A percentile compares a stretch with the other conserved stretches of the same genome.
Evolutionary conservation across 2,888 invertebrate species (phyloP).

Genomic region (Napeogenes sylphis): DNA sequence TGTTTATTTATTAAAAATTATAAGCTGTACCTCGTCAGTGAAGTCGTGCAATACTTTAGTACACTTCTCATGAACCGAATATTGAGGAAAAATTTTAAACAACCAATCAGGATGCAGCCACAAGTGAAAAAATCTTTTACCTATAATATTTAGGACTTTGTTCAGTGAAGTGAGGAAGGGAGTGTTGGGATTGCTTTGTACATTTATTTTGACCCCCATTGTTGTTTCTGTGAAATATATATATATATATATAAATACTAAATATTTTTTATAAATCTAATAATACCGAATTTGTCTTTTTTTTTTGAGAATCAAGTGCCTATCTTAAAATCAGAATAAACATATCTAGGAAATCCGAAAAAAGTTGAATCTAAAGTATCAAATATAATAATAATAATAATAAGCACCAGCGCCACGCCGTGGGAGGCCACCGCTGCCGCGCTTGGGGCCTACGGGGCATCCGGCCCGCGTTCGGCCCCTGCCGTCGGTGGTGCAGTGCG

Average conservation of each 20-base stretch:
- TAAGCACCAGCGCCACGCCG: too few relatives aligned
- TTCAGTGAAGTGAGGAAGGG: constrained; percentile 54
- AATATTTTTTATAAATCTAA: too few relatives aligned
- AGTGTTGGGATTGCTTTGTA: constrained; percentile 51
- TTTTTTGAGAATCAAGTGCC: background rate
- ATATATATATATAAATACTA: too few relatives aligned
- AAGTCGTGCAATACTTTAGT: constrained; percentile 78
- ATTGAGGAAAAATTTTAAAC: constrained; percentile 72
- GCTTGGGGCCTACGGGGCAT: too few relatives aligned
- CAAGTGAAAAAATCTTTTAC: constrained; percentile 63
- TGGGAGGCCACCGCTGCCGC: too few relatives aligned
- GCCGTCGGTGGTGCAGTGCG: too few relatives aligned
- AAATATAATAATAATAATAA: too few relatives aligned
- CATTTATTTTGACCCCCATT: constrained; percentile 63
- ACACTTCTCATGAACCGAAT: constrained; percentile 68
- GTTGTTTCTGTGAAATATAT: constrained; percentile 51
- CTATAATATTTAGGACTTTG: constrained; percentile 46
- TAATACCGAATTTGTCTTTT: background rate
- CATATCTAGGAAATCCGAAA: too few relatives aligned
- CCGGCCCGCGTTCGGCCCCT: too few relatives aligned
- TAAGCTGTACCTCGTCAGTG: constrained; percentile 59
- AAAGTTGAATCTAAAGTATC: too few relatives aligned
- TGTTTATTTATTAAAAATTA: too few relatives aligned
- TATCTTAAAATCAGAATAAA: too few relatives aligned
- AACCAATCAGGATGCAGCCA: constrained; percentile 76